A percentile compares a stretch with the other conserved stretches of the same genome.
phyloP scores from a whole-genome alignment of 1,140 invertebrate genomes.

The Papilio machaon region DNA sequence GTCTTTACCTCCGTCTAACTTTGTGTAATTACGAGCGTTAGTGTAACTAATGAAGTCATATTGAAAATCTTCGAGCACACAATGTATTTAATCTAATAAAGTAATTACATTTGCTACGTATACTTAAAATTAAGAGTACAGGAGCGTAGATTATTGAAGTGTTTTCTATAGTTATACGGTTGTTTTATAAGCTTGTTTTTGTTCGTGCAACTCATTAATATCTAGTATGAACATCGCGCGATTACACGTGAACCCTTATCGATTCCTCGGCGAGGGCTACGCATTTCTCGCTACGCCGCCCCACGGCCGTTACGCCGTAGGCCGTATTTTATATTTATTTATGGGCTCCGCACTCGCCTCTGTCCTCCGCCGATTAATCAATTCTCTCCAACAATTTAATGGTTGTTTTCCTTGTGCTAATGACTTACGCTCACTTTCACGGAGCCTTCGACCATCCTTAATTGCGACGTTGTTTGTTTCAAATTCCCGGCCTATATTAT shows the following conservation, averaged over 20 bases:
- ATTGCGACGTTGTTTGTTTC: slow-evolving; percentile 16
- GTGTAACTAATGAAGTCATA: slow-evolving; percentile 21
- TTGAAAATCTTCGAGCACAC: neutral
- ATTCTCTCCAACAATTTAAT: slow-evolving; percentile 50
- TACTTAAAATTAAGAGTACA: neutral
- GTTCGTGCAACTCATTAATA: slow-evolving; percentile 7
- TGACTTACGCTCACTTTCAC: slow-evolving; percentile 25
- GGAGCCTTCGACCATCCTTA: slow-evolving; percentile 4
- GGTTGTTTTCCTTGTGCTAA: slow-evolving; percentile 52
- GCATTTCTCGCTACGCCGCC: slow-evolving; percentile 3
- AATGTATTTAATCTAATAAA: slow-evolving; percentile 11
- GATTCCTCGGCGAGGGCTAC: slow-evolving; percentile 22
- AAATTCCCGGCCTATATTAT: slow-evolving; percentile 2
- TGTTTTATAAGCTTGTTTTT: neutral
- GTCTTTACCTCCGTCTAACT: slow-evolving; percentile 8
- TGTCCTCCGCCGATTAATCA: slow-evolving; percentile 57
- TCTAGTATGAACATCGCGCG: neutral
- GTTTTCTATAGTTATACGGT: neutral
- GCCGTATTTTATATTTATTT: slow-evolving; percentile 59
- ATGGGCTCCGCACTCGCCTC: slow-evolving; percentile 51
- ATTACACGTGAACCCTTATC: slow-evolving; percentile 25
- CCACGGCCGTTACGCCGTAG: slow-evolving; percentile 30
- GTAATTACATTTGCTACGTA: neutral
- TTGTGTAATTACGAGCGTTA: slow-evolving; percentile 15
- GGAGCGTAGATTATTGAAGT: neutral